A percentile compares a stretch with the other conserved stretches of the same genome.
These are phyloP conservation scores for Avahi laniger DNA, from an alignment of 2,797 vertebrate genomes.

Conservation along the genomic window DNA sequence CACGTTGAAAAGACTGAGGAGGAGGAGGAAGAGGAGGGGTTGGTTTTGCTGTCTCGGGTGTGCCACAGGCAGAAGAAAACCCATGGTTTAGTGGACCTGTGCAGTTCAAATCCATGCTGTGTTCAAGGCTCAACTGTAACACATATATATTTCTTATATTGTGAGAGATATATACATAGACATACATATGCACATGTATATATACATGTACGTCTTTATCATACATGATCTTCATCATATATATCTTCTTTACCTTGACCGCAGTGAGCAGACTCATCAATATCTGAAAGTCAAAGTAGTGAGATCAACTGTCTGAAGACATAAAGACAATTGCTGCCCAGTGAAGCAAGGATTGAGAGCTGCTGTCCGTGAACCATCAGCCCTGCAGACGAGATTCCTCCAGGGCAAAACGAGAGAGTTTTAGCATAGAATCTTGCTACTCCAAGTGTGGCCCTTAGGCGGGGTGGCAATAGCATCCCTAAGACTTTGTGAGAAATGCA, in stretches of 20 bases:
- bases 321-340: rapidly evolving
- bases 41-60: not conserved
- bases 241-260: no score
- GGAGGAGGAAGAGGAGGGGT: not conserved
- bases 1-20: not conserved
- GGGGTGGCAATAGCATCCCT: rapidly evolving
- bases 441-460: rapidly evolving
- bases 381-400: not conserved
- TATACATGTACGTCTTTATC: rapidly evolving
- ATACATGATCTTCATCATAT: rapidly evolving
- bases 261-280: not conserved
- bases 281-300: not conserved
- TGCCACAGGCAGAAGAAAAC: not conserved
- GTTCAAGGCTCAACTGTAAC: not conserved
- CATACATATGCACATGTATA: no score
- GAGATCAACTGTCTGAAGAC: not conserved
- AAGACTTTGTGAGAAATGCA: rapidly evolving
- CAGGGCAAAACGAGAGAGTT: rapidly evolving
- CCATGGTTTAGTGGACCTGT: not conserved
- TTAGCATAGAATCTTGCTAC: rapidly evolving
- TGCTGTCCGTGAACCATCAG: rapidly evolving
- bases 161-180: no score
- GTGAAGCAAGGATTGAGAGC: not conserved
- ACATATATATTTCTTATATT: not conserved
- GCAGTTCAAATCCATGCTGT: not conserved